Evolutionary conservation across 2,888 invertebrate genomes (phyloP).

Genomic region (Athalia rosae): DNA sequence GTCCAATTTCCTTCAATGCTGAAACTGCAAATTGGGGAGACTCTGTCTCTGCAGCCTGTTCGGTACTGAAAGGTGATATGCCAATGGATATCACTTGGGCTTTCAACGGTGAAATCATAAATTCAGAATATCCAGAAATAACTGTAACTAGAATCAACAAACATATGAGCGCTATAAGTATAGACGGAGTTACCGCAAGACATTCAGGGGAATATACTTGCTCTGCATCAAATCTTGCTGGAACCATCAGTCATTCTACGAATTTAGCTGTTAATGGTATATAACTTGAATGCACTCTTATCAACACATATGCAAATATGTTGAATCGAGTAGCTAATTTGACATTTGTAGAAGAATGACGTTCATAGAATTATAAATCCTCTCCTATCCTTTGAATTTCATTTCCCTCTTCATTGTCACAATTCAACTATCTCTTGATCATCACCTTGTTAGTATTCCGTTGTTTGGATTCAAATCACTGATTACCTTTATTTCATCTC

Average conservation of each 20-base stretch:
- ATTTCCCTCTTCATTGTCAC: not conserved
- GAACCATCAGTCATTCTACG: constrained; percentile 81
- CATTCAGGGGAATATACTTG: constrained; percentile 87
- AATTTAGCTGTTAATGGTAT: constrained; percentile 85
- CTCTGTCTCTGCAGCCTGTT: constrained; percentile 83
- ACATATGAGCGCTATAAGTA: constrained; percentile 81
- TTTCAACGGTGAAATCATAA: constrained; percentile 76
- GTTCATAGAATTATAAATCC: constrained; percentile 12
- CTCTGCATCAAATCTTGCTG: constrained; percentile 82
- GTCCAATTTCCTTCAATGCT: constrained; percentile 79
- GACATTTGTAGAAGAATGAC: constrained; percentile 4
- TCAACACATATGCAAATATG: not conserved
- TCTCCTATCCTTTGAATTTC: constrained; percentile 10
- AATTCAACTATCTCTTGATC: not conserved
- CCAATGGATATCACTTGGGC: constrained; percentile 86
- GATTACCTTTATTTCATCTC: not conserved
- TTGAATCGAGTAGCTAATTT: constrained; percentile 8
- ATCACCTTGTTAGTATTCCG: not conserved
- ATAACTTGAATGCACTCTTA: constrained; percentile 50
- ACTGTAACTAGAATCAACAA: constrained; percentile 78
- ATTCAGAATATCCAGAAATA: constrained; percentile 77
- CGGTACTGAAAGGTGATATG: constrained; percentile 85
- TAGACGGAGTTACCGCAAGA: constrained; percentile 81
- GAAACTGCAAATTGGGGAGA: constrained; percentile 83
- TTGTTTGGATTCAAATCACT: constrained; percentile 7